Conservation (phyloP, 2,113 vertebrate genomes). For the Marmota flaviventris region DNA sequence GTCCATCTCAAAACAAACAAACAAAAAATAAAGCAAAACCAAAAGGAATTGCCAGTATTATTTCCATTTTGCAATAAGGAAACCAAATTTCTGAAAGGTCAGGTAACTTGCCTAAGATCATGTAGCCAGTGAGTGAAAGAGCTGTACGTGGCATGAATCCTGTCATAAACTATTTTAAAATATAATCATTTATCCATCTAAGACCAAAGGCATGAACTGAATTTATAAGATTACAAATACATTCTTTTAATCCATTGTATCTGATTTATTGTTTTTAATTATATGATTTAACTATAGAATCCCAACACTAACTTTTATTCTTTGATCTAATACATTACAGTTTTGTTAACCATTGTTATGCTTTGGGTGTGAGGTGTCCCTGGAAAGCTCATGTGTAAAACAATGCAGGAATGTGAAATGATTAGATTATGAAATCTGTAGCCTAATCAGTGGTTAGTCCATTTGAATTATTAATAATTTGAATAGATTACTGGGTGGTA, state of each 20-base stretch:
- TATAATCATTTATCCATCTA: slow-evolving; percentile 25
- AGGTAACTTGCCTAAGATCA: background rate
- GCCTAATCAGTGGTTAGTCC: too few species aligned
- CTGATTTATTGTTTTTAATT: slow-evolving; percentile 41
- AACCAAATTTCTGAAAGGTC: slow-evolving; percentile 57
- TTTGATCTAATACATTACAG: slow-evolving; percentile 9
- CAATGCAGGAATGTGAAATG: too few species aligned
- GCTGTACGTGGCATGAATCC: background rate
- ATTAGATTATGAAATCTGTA: too few species aligned
- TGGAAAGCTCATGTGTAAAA: too few species aligned
- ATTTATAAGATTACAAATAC: slow-evolving; percentile 45
- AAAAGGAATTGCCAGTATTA: background rate
- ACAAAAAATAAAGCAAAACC: background rate
- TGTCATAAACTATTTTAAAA: slow-evolving; percentile 35
- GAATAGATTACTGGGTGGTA: too few species aligned
- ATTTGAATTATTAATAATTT: too few species aligned
- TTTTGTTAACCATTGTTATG: slow-evolving; percentile 25
- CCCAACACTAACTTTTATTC: slow-evolving; percentile 24
- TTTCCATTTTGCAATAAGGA: slow-evolving; percentile 51
- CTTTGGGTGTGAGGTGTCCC: too few species aligned
- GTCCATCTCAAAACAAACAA: background rate
- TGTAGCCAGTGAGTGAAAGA: background rate
- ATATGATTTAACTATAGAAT: slow-evolving; percentile 53
- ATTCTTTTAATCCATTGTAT: slow-evolving; percentile 57
- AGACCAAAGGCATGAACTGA: slow-evolving; percentile 1